These are phyloP conservation scores for Callorhinus ursinus DNA, from an alignment of 2,113 vertebrate genomes.

Conservation along the genomic window DNA sequence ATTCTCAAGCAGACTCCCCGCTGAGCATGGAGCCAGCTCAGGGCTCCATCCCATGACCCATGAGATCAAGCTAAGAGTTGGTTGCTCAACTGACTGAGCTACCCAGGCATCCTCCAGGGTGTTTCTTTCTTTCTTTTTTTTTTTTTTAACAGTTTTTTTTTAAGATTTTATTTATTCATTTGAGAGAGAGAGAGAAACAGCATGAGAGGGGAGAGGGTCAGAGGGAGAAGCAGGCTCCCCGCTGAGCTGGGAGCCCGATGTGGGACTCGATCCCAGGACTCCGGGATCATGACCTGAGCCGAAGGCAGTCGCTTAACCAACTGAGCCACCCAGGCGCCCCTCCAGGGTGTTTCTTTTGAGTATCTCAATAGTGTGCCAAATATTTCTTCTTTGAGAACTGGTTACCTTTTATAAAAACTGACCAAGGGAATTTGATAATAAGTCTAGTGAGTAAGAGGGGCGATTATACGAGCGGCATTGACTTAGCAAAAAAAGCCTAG, in stretches of 20 bases:
- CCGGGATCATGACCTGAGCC: too few relatives aligned
- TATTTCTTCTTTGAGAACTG: neutral
- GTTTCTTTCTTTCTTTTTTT: neutral
- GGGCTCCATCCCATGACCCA: neutral
- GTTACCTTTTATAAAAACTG: neutral
- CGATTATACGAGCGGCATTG: neutral
- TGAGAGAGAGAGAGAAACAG: too few relatives aligned
- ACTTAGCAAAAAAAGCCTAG: neutral
- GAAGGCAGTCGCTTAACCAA: too few relatives aligned
- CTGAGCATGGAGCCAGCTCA: rapidly evolving
- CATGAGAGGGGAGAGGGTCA: too few relatives aligned
- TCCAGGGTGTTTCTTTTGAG: neutral
- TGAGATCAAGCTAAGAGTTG: neutral
- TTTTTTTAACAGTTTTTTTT: too few relatives aligned
- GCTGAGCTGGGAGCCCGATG: too few relatives aligned
- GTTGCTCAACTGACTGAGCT: too few relatives aligned
- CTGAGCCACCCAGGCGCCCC: too few relatives aligned
- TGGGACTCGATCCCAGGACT: too few relatives aligned
- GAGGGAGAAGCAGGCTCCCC: too few relatives aligned
- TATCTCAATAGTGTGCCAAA: neutral
- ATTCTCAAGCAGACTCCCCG: neutral
- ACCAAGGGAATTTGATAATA: neutral
- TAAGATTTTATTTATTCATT: too few relatives aligned
- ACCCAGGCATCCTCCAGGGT: neutral
- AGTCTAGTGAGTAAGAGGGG: neutral